These are phyloP conservation scores for Anthopleura xanthogrammica DNA, from an alignment of 92 coral and sea anemone genomes.

Conservation along the genomic window DNA sequence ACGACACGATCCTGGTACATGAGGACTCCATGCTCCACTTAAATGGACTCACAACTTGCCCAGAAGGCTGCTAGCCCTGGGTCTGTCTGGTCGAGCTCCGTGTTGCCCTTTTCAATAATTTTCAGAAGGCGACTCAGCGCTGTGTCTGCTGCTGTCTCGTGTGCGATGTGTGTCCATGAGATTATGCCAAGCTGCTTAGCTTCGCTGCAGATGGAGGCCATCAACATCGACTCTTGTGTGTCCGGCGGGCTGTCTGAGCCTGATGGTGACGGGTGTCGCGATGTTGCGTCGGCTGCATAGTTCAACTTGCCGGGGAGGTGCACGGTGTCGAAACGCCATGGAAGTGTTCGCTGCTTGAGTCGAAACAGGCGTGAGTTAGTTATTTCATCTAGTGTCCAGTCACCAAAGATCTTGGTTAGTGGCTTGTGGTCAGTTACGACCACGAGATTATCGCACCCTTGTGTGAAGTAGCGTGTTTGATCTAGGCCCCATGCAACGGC, in stretches of 20 bases:
- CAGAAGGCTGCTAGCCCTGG: constrained; percentile 5
- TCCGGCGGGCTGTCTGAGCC: not conserved
- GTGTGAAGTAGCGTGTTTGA: constrained; percentile 45
- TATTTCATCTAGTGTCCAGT: constrained; percentile 49
- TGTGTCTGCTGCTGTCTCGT: no score
- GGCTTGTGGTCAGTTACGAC: constrained; percentile 48
- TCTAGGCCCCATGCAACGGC: constrained; percentile 55
- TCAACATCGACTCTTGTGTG: no score
- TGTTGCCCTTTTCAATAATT: no score
- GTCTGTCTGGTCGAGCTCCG: no score
- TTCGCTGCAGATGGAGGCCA: no score
- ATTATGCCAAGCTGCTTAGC: no score
- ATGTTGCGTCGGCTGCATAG: constrained; percentile 48
- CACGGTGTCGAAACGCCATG: constrained; percentile 33
- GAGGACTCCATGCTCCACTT: constrained; percentile 49
- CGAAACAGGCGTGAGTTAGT: constrained; percentile 51
- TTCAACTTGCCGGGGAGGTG: constrained; percentile 40
- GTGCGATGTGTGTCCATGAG: no score
- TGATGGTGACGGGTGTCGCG: constrained; percentile 42
- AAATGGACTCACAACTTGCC: constrained; percentile 49
- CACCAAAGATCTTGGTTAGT: constrained; percentile 38
- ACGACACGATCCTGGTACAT: constrained; percentile 58
- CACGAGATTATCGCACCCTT: constrained; percentile 53
- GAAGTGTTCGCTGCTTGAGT: constrained; percentile 35
- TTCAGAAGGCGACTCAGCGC: no score